phyloP scores from a whole-genome alignment of 2,888 invertebrate genomes.

The Rhagonycha fulva region DNA sequence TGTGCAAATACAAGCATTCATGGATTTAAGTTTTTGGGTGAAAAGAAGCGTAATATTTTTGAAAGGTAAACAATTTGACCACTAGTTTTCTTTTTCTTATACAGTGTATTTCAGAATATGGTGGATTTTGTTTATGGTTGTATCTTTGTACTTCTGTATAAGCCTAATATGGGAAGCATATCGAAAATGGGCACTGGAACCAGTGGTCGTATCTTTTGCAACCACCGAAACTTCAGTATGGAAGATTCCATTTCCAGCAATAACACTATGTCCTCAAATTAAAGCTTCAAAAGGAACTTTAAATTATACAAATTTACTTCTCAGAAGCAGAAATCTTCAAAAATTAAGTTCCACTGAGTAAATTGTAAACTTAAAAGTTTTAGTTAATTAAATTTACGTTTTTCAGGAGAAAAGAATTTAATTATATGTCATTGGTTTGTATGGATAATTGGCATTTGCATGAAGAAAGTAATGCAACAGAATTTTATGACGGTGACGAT shows the following conservation, averaged over 20 bases:
- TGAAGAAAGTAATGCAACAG: background rate
- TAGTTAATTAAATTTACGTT: background rate
- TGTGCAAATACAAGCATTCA: conserved; percentile 48
- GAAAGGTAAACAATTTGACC: conserved; percentile 47
- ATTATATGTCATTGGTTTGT: conserved; percentile 1
- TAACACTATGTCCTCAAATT: conserved; percentile 57
- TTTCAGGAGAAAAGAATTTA: background rate
- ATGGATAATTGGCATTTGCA: background rate
- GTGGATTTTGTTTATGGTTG: background rate
- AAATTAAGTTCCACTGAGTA: background rate
- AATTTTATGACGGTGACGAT: background rate
- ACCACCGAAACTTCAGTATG: conserved; percentile 72
- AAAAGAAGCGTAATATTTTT: conserved; percentile 44
- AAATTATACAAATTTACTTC: conserved; percentile 63
- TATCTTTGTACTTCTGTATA: background rate
- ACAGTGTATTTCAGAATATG: background rate
- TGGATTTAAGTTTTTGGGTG: conserved; percentile 51
- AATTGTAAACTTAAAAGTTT: background rate
- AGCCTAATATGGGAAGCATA: conserved; percentile 65
- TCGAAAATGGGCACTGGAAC: conserved; percentile 73
- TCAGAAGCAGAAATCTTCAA: background rate
- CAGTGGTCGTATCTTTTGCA: conserved; percentile 77
- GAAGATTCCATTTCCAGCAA: conserved; percentile 59
- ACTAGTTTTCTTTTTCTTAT: background rate
- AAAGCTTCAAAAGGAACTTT: conserved; percentile 66